A percentile compares a stretch with the other conserved stretches of the same genome.
Conservation (phyloP, 2,113 vertebrate genomes). For the Eulemur macaco region DNA sequence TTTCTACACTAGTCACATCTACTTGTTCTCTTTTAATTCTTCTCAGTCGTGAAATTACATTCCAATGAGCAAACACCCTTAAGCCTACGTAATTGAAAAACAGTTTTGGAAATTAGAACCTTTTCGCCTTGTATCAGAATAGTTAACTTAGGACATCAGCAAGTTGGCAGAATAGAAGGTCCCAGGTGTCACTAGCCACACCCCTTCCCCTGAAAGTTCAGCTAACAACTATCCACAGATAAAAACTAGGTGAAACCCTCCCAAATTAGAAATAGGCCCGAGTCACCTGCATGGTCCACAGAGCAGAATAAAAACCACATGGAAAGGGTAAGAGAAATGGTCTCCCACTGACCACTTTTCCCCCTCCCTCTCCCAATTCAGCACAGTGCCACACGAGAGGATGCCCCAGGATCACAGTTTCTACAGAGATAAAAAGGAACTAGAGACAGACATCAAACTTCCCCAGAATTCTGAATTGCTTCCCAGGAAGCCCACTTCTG, state of each 20-base stretch:
- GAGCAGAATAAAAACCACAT: not conserved
- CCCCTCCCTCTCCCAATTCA: not conserved
- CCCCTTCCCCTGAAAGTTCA: not conserved
- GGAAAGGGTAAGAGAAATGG: not conserved
- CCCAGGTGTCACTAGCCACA: not conserved
- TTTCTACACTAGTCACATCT: not conserved
- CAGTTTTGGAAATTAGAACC: not conserved
- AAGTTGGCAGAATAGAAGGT: not conserved
- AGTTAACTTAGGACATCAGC: not conserved
- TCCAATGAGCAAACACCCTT: not conserved
- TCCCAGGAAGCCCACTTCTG: not conserved
- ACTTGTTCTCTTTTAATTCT: not conserved
- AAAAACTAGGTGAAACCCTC: not conserved
- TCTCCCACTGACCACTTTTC: not conserved
- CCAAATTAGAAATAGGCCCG: not conserved
- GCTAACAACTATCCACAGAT: not conserved
- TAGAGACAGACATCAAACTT: not conserved
- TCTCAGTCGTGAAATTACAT: not conserved
- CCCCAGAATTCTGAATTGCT: not conserved
- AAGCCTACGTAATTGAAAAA: not conserved
- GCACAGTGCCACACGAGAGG: not conserved
- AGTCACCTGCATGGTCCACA: not conserved
- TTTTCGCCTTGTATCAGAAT: not conserved
- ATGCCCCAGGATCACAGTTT: not conserved
- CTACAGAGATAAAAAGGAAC: not conserved